Conservation (phyloP, 2,888 invertebrate genomes). For the Cepaea hortensis region DNA sequence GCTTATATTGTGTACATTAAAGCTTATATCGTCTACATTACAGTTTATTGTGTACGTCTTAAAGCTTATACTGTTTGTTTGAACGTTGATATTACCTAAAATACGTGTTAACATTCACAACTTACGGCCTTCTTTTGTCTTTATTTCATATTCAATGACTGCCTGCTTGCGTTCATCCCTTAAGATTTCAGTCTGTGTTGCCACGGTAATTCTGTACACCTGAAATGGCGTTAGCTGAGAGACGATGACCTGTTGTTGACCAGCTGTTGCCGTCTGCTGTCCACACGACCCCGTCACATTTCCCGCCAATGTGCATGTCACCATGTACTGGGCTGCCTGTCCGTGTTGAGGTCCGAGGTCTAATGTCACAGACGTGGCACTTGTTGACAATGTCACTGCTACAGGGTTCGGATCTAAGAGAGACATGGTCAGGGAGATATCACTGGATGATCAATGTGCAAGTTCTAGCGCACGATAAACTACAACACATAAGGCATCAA, state of each 20-base stretch:
- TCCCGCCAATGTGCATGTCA: constrained; percentile 35
- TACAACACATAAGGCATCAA: too few species aligned
- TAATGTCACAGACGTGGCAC: constrained; percentile 54
- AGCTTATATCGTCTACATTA: too few species aligned
- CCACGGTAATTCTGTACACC: constrained; percentile 58
- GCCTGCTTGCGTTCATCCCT: constrained; percentile 46
- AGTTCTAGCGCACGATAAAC: too few species aligned
- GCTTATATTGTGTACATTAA: too few species aligned
- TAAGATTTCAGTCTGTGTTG: constrained; percentile 49
- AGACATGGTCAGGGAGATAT: too few species aligned
- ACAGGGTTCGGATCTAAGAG: constrained; percentile 50
- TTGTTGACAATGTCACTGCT: constrained; percentile 51
- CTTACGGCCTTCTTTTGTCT: constrained; percentile 62
- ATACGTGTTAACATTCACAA: background rate
- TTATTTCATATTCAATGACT: constrained; percentile 50
- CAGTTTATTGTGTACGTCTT: too few species aligned
- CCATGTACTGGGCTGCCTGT: constrained; percentile 36
- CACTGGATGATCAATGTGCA: too few species aligned
- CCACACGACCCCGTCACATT: constrained; percentile 48
- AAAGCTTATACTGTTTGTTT: too few species aligned
- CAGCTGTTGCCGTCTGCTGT: constrained; percentile 13
- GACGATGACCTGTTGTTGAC: constrained; percentile 44
- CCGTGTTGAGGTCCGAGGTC: constrained; percentile 54
- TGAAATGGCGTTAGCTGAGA: constrained; percentile 56
- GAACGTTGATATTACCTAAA: too few species aligned